These are phyloP conservation scores for Acrocyrtus sp. DNA, from an alignment of 2,888 invertebrate genomes.

Conservation along the genomic window DNA sequence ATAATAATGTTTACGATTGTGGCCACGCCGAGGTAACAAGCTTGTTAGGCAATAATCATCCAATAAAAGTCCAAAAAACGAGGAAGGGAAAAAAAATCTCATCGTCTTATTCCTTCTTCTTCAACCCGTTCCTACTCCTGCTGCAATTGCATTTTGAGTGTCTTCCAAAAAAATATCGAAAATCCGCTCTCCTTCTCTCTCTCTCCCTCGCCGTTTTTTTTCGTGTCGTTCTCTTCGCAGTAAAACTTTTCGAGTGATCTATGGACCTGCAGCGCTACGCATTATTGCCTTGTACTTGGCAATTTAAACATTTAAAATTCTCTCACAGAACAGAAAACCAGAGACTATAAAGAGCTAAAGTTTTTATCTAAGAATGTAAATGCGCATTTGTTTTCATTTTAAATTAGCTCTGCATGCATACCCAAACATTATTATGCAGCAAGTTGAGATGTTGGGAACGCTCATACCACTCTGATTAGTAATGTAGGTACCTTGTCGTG, in stretches of 20 bases:
- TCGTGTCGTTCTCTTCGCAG: slow-evolving; percentile 1
- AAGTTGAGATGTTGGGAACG: no score
- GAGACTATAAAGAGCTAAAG: no score
- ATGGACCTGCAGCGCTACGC: slow-evolving; percentile 22
- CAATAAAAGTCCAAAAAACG: slow-evolving; percentile 33
- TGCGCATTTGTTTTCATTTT: no score
- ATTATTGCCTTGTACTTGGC: no score
- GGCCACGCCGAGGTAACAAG: slow-evolving; percentile 52
- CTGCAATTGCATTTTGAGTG: no score
- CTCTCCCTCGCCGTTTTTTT: slow-evolving; percentile 1
- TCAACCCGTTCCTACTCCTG: slow-evolving; percentile 14
- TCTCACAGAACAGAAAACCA: no score
- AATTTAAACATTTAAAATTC: slow-evolving; percentile 23
- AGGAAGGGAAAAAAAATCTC: slow-evolving; percentile 14
- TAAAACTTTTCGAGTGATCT: slow-evolving; percentile 15
- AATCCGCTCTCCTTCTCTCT: neutral
- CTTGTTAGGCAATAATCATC: slow-evolving; percentile 52
- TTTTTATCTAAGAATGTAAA: no score
- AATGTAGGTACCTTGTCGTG: no score
- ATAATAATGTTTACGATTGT: slow-evolving; percentile 43
- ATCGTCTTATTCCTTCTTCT: slow-evolving; percentile 5
- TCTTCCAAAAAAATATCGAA: no score
- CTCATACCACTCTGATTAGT: no score
- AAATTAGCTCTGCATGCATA: no score
- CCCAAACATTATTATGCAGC: no score